Conservation (phyloP, 35 echinoderm and acorn worm genomes). For the Holothuria glaberrima region DNA sequence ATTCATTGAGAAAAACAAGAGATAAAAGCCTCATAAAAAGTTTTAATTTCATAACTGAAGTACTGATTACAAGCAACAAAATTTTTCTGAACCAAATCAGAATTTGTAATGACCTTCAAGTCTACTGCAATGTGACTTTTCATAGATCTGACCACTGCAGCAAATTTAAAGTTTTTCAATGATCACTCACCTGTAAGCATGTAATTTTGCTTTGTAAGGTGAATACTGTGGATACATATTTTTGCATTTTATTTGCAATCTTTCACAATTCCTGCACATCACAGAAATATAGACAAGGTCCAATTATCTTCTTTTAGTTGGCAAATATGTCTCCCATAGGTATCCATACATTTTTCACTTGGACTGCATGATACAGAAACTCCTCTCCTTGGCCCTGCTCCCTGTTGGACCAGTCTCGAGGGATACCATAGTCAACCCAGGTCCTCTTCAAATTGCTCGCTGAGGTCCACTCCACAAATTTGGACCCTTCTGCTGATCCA, state of each 20-base stretch:
- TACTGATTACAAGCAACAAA: too few relatives aligned
- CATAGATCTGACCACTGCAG: too few relatives aligned
- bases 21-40: too few relatives aligned
- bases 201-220: slow-evolving; percentile 72
- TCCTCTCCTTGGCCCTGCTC: slow-evolving; percentile 93
- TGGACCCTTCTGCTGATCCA: slow-evolving; percentile 84
- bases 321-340: slow-evolving; percentile 98
- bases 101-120: too few relatives aligned
- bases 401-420: slow-evolving; percentile 80
- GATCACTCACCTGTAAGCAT: slow-evolving; percentile 87
- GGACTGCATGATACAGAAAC: slow-evolving; percentile 88
- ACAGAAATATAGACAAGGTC: not conserved
- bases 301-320: slow-evolving; percentile 62
- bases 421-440: slow-evolving; percentile 88
- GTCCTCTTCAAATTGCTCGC: slow-evolving; percentile 92
- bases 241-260: slow-evolving; percentile 74
- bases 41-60: too few relatives aligned
- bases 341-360: slow-evolving; percentile 99
- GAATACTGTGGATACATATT: too few relatives aligned
- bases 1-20: too few relatives aligned
- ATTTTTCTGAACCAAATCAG: too few relatives aligned
- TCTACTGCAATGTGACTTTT: too few relatives aligned
- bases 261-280: not conserved
- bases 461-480: slow-evolving; percentile 92
- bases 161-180: too few relatives aligned